A percentile compares a stretch with the other conserved stretches of the same genome.
These are phyloP conservation scores for Struthidea cinerea DNA, from an alignment of 2,113 vertebrate species.

Conservation along the genomic window DNA sequence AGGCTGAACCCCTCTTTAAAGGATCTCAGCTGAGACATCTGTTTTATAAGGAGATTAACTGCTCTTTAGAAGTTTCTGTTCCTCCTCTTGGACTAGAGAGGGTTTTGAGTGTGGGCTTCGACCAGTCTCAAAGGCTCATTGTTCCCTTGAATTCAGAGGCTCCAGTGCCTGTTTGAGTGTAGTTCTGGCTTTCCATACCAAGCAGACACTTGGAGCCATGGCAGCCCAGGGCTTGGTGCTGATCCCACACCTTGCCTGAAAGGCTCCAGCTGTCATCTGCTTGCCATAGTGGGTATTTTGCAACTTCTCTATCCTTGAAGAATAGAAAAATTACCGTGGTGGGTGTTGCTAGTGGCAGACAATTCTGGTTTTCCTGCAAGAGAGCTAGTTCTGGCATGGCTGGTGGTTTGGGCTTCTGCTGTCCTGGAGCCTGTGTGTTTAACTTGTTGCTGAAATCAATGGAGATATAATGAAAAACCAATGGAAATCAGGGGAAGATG, in stretches of 20 bases:
- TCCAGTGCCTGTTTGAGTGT: background rate
- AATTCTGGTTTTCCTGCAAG: background rate
- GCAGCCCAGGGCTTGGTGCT: background rate
- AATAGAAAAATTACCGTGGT: background rate
- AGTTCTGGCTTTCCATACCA: background rate
- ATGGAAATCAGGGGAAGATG: background rate
- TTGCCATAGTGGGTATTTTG: background rate
- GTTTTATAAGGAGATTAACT: background rate
- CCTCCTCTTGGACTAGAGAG: background rate
- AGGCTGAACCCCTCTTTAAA: background rate
- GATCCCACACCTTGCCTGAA: background rate
- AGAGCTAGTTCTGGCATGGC: background rate
- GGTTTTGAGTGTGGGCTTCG: background rate
- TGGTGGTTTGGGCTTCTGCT: background rate
- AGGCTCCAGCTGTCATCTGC: background rate
- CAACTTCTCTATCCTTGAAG: background rate
- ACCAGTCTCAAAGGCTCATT: conserved; percentile 22
- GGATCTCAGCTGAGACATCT: background rate
- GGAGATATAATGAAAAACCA: background rate
- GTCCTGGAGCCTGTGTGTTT: background rate
- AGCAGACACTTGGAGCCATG: background rate
- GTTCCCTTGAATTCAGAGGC: background rate
- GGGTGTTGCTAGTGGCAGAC: background rate
- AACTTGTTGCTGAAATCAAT: background rate
- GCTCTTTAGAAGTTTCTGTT: background rate